Conservation (phyloP, 2,797 vertebrate genomes). For the Acipenser oxyrinchus region DNA sequence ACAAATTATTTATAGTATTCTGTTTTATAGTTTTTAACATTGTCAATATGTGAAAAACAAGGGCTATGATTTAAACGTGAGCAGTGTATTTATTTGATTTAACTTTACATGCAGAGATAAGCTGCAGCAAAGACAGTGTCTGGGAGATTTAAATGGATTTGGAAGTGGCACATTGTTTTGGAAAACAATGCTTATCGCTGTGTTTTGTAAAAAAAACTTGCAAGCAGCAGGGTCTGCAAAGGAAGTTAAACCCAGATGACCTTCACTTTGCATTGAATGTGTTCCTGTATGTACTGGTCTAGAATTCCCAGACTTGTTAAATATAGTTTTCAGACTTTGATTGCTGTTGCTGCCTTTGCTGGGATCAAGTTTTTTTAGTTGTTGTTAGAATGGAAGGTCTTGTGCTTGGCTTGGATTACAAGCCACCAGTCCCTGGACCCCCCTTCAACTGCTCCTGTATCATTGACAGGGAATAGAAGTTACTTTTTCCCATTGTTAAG, state of each 20-base stretch:
- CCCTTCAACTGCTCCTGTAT: constrained; percentile 27
- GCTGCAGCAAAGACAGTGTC: constrained; percentile 33
- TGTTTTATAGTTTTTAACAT: too few species aligned
- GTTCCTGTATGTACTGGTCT: constrained; percentile 59
- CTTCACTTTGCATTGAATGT: constrained; percentile 76
- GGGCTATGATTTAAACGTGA: too few species aligned
- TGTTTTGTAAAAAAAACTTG: constrained; percentile 49
- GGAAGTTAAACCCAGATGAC: constrained; percentile 80
- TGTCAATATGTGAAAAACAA: too few species aligned
- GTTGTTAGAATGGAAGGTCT: constrained; percentile 44
- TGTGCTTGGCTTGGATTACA: constrained; percentile 48
- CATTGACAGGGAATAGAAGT: constrained; percentile 34
- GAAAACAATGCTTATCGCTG: constrained; percentile 85
- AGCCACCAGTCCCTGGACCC: constrained; percentile 33
- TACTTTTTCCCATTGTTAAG: constrained; percentile 28
- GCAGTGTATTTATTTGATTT: too few species aligned
- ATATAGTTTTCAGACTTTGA: constrained; percentile 64
- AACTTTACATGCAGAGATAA: constrained; percentile 1
- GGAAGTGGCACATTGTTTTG: constrained; percentile 81
- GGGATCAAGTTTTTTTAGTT: constrained; percentile 34
- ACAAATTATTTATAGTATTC: too few species aligned
- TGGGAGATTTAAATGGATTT: constrained; percentile 48
- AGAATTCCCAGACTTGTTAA: constrained; percentile 75
- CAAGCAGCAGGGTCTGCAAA: constrained; percentile 56
- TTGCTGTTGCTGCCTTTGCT: constrained; percentile 45